Conservation (phyloP, 2,797 vertebrate species). For the Australoheros facetus region DNA sequence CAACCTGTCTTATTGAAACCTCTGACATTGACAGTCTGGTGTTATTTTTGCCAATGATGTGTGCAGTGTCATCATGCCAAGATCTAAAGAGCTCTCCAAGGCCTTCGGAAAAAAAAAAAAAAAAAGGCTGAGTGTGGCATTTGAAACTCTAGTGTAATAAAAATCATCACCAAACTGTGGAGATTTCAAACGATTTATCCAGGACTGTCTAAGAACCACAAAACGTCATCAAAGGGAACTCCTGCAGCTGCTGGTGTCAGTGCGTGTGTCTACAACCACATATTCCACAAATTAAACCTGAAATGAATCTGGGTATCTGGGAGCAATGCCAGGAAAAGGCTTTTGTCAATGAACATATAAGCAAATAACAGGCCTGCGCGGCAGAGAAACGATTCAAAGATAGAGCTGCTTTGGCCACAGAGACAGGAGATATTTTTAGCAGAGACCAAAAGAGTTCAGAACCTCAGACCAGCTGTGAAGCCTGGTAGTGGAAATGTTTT, state of each 20-base stretch:
- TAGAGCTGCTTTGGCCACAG: not conserved
- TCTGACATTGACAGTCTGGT: not conserved
- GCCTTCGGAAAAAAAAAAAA: not conserved
- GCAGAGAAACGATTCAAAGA: not conserved
- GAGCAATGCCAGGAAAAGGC: not conserved
- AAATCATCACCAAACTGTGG: not conserved
- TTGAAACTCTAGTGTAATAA: not conserved
- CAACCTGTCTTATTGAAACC: not conserved
- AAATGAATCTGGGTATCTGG: not conserved
- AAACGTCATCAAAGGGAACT: not conserved
- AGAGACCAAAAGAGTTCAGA: not conserved
- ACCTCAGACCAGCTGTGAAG: not conserved
- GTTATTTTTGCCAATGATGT: not conserved
- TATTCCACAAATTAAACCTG: slow-evolving; percentile 3
- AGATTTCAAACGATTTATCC: not conserved
- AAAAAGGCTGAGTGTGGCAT: not conserved
- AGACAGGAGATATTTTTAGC: not conserved
- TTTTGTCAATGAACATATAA: not conserved
- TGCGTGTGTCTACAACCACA: not conserved
- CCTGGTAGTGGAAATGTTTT: not conserved
- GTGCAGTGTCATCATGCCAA: slow-evolving; percentile 2
- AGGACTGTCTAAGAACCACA: not conserved
- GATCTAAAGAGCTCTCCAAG: slow-evolving; percentile 1
- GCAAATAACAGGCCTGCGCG: not conserved
- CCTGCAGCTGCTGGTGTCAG: not conserved